Evolutionary conservation across 2,797 vertebrate species (phyloP).

Genomic region (Mormyrops boulengeri): DNA sequence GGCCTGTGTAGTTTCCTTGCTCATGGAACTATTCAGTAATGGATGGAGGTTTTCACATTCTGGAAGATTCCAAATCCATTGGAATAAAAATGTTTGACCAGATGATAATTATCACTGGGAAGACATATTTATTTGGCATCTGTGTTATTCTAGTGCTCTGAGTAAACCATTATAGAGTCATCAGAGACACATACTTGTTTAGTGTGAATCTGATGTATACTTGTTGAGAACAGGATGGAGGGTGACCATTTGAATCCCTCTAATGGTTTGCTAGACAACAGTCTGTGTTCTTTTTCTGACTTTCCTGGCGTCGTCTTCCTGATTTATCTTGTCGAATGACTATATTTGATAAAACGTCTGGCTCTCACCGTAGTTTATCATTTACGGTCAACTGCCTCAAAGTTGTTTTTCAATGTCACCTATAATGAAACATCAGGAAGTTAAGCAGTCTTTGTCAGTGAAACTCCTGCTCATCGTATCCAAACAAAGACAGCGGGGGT

Average conservation of each 20-base stretch:
- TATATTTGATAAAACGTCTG: not conserved
- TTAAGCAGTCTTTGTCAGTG: not conserved
- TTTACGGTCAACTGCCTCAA: not conserved
- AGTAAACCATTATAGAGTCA: not conserved
- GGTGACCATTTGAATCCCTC: not conserved
- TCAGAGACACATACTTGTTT: not conserved
- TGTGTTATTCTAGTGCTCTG: not conserved
- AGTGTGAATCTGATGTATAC: not conserved
- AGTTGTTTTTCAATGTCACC: not conserved
- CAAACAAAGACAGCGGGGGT: not conserved
- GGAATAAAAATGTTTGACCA: not conserved
- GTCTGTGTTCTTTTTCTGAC: not conserved
- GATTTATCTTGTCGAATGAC: not conserved
- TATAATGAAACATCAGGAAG: not conserved
- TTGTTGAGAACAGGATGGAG: not conserved
- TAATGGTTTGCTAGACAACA: not conserved
- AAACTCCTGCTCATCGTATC: not conserved
- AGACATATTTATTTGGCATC: not conserved
- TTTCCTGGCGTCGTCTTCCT: not conserved
- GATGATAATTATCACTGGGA: not conserved
- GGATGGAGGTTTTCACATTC: not conserved
- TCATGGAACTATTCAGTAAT: not conserved
- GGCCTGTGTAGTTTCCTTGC: not conserved
- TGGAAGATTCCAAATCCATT: not conserved
- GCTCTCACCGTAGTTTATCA: not conserved